These are phyloP conservation scores for Rhabdophis nuchalis DNA, from an alignment of 2,797 vertebrate genomes.

Conservation along the genomic window DNA sequence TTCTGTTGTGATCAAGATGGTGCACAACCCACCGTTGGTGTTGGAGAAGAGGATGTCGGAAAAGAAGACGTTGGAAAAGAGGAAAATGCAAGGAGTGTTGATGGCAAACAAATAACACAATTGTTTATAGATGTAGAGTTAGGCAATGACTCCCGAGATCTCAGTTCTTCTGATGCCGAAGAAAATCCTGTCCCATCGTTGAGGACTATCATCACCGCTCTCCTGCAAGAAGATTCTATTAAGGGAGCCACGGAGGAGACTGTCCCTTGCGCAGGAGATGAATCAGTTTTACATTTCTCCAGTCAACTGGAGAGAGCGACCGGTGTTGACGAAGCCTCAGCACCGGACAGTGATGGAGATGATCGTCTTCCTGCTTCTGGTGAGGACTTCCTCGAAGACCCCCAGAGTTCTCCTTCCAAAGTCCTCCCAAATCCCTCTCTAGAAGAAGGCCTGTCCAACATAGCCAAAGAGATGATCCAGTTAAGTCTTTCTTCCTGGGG, in stretches of 20 bases:
- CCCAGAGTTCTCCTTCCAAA: background rate
- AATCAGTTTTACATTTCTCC: background rate
- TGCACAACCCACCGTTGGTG: slow-evolving; percentile 34
- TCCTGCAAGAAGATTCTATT: background rate
- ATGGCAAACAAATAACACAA: background rate
- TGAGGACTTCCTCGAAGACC: background rate
- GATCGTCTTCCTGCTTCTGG: background rate
- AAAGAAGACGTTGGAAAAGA: background rate
- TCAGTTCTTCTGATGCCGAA: background rate
- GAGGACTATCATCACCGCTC: background rate
- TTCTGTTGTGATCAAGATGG: slow-evolving; percentile 13
- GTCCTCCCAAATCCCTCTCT: background rate
- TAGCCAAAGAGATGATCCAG: background rate
- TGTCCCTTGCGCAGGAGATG: background rate
- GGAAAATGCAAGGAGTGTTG: background rate
- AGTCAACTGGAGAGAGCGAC: background rate
- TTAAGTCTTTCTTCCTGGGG: background rate
- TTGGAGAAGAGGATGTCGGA: slow-evolving; percentile 3
- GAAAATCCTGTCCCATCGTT: background rate
- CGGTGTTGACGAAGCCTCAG: background rate
- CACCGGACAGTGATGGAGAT: background rate
- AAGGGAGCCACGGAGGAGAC: background rate
- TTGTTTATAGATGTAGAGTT: background rate
- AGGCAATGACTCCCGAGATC: background rate
- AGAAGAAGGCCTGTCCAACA: slow-evolving; percentile 36